These are phyloP conservation scores for Poeciliopsis prolifica DNA, from an alignment of 2,113 vertebrate species.

Conservation along the genomic window DNA sequence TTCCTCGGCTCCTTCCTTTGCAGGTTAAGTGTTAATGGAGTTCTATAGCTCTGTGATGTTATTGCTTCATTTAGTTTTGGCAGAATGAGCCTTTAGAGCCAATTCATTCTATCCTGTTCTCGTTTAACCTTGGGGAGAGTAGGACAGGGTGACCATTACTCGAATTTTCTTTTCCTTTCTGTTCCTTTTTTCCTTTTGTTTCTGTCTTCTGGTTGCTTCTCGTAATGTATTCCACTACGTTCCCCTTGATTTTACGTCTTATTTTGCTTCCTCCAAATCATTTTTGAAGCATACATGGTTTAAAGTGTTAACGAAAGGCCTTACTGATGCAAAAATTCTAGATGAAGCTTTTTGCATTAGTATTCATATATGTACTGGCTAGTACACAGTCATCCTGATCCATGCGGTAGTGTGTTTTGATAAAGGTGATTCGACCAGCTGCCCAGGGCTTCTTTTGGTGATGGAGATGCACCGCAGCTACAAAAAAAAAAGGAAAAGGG, in stretches of 20 bases:
- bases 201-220: slow-evolving; percentile 8
- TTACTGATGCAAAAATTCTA: not conserved
- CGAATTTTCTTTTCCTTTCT: slow-evolving; percentile 11
- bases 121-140: slow-evolving; percentile 73
- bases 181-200: slow-evolving; percentile 6
- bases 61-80: slow-evolving; percentile 80
- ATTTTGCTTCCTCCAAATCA: not conserved
- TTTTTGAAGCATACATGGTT: not conserved
- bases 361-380: not conserved
- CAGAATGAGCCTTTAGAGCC: slow-evolving; percentile 77
- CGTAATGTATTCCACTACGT: not conserved
- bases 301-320: not conserved
- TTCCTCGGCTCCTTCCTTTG: slow-evolving; percentile 24
- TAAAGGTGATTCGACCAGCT: not conserved
- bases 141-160: slow-evolving; percentile 55
- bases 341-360: not conserved
- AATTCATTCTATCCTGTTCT: slow-evolving; percentile 73
- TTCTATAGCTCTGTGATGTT: slow-evolving; percentile 73
- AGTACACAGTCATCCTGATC: not conserved
- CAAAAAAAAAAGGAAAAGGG: not conserved
- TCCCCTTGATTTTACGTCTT: slow-evolving; percentile 26
- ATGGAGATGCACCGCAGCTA: not conserved
- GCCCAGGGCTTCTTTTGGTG: not conserved
- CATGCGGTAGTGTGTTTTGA: not conserved
- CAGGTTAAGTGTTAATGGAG: slow-evolving; percentile 75